Evolutionary conservation across 2,113 vertebrate genomes (phyloP).

Genomic region (Otus sunia): DNA sequence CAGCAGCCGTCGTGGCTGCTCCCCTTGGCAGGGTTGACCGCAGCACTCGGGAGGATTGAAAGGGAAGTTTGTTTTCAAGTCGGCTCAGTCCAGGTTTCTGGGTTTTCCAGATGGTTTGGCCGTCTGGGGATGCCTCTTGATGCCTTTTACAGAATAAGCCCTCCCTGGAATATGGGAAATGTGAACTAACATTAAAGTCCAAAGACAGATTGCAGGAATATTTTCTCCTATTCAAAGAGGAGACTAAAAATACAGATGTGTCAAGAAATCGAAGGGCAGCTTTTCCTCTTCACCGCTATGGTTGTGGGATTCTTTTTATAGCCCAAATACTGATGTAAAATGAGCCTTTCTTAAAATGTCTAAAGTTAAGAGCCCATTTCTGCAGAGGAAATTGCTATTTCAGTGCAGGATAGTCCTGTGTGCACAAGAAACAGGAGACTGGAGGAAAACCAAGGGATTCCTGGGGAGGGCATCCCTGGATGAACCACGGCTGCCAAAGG

Average conservation of each 20-base stretch:
- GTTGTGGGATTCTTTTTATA: background rate
- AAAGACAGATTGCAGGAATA: background rate
- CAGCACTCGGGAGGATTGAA: background rate
- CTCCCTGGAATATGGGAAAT: background rate
- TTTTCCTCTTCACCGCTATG: background rate
- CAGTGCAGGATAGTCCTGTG: fast-evolving
- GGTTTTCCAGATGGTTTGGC: slow-evolving; percentile 49
- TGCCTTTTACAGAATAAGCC: background rate
- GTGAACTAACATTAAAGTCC: background rate
- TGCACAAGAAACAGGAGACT: background rate
- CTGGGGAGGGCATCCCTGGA: background rate
- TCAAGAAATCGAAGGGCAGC: background rate
- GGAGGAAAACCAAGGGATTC: background rate
- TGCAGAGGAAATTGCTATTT: background rate
- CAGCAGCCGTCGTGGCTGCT: background rate
- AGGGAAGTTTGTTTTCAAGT: background rate
- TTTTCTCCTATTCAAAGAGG: background rate
- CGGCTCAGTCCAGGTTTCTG: background rate
- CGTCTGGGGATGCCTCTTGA: slow-evolving; percentile 12
- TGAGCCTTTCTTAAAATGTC: background rate
- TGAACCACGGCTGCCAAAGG: background rate
- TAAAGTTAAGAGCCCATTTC: background rate
- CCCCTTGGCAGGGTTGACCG: background rate
- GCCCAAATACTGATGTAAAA: background rate
- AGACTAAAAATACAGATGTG: slow-evolving; percentile 26